Evolutionary conservation across 37 sponge, comb jelly and placozoan species (phyloP).

Genomic region (Agelas oroides): DNA sequence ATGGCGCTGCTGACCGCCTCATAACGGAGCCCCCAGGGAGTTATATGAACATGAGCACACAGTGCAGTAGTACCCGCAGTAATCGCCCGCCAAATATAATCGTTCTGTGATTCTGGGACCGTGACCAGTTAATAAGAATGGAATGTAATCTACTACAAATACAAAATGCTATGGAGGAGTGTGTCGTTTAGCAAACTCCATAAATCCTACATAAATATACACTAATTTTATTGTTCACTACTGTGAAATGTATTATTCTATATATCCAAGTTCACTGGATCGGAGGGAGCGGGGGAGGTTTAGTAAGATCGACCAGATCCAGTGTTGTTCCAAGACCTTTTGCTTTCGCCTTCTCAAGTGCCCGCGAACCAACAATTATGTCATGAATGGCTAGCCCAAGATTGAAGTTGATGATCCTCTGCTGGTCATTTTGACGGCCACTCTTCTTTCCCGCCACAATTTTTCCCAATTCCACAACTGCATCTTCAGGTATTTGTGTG

Average conservation of each 20-base stretch:
- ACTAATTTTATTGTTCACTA: too few species aligned
- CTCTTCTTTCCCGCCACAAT: slow-evolving; percentile 28
- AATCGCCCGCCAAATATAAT: too few species aligned
- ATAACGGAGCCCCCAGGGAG: slow-evolving; percentile 29
- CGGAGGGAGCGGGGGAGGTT: slow-evolving; percentile 28
- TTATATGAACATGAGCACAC: too few species aligned
- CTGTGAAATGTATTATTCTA: not conserved
- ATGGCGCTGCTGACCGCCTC: slow-evolving; percentile 85
- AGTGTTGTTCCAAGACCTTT: slow-evolving; percentile 26
- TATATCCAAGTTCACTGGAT: not conserved
- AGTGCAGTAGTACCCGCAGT: too few species aligned
- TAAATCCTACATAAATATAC: too few species aligned
- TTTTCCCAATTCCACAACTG: slow-evolving; percentile 42
- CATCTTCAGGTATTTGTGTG: not conserved
- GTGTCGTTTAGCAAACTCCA: too few species aligned
- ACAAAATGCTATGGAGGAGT: too few species aligned
- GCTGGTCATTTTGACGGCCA: slow-evolving; percentile 23
- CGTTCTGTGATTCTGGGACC: too few species aligned
- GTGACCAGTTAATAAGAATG: too few species aligned
- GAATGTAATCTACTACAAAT: too few species aligned
- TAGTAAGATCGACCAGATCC: slow-evolving; percentile 9
- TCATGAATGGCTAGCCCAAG: slow-evolving; percentile 46
- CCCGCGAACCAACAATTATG: not conserved
- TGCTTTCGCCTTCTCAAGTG: slow-evolving; percentile 30
- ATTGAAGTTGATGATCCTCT: slow-evolving; percentile 41